Base-by-base conservation (phyloP, 1,140 invertebrate species). In the Theocolax elegans region DNA sequence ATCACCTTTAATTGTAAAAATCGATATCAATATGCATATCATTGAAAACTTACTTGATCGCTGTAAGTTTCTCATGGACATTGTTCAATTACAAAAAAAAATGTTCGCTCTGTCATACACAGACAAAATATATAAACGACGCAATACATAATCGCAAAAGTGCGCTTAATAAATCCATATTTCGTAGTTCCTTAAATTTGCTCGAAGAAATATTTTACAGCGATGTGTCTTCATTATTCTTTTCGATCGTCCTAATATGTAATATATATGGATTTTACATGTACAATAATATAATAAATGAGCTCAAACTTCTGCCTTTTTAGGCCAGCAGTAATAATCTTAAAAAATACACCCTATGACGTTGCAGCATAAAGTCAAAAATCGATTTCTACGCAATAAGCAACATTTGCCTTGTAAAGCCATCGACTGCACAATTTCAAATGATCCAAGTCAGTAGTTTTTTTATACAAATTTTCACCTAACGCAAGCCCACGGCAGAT, bases 21-120 rank as follows among this genome's bases (percentile, higher is more conserved):
- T 53, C 35, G 71, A 74, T 71, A 60, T 54, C 71, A n/a, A n/a
- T n/a, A n/a, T n/a, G n/a, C n/a, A n/a, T 74, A 74, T 67, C 44
- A 72, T 73, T 67, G 66, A 66, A 63, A 73, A 75, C 68, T 73
- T 75, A 75, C 46, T 63, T 12, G 13, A 31, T 19, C 25, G 44
- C 44, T 31, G 44, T 49, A 64, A 64, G 60, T 64, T 51, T 15
- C 19, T 17, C n/a, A 46, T 62, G 40, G 15, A 29, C 17, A 29
- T 9, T 31, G 38, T 46, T 62, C 23, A 38, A 62, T 19, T 46
- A 46, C 38, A 1, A n/a, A 64, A 38, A 65, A n/a, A n/a, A n/a
- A 19, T 27, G 12, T 46, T 54, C 25, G 54, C 21, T 42, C 62
- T 54, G 35, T 64, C 42, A 46, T 67, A 51, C 31, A 42, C 21